phyloP scores from a whole-genome alignment of 2,888 invertebrate genomes.

The Tanytarsus gracilentus region DNA sequence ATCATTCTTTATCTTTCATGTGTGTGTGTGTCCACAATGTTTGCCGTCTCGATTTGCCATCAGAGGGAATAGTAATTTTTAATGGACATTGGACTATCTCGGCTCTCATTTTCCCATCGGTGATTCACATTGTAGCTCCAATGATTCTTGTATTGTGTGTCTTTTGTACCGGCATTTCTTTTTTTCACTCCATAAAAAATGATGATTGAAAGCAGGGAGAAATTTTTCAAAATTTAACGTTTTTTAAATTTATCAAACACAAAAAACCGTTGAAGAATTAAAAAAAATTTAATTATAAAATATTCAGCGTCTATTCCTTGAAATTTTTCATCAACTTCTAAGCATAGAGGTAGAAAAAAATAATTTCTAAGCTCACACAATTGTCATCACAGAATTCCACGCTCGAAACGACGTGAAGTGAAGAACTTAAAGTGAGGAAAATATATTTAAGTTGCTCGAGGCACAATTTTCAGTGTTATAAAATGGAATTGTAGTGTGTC shows the following conservation, averaged over 20 bases:
- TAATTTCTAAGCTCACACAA: background rate
- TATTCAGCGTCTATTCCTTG: no score
- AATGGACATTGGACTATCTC: conserved; percentile 1
- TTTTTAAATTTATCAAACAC: no score
- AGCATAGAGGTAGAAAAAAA: background rate
- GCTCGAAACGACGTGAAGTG: background rate
- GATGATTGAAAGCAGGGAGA: no score
- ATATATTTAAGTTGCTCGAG: background rate
- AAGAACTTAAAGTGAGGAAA: background rate
- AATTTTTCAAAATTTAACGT: no score
- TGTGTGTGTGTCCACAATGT: background rate
- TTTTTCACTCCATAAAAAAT: no score
- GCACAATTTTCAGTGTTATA: background rate
- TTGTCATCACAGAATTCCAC: background rate
- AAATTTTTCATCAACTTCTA: background rate
- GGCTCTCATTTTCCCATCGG: no score
- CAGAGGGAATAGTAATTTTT: conserved; percentile 7
- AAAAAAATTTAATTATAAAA: no score
- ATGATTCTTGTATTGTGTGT: no score
- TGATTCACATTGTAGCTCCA: no score
- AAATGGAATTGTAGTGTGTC: background rate
- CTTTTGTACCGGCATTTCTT: no score
- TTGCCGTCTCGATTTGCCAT: background rate
- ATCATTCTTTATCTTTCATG: conserved; percentile 7
- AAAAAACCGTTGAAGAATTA: no score